Base-by-base conservation (phyloP, 2,113 vertebrate genomes). In the Muntiacus muntjak region DNA sequence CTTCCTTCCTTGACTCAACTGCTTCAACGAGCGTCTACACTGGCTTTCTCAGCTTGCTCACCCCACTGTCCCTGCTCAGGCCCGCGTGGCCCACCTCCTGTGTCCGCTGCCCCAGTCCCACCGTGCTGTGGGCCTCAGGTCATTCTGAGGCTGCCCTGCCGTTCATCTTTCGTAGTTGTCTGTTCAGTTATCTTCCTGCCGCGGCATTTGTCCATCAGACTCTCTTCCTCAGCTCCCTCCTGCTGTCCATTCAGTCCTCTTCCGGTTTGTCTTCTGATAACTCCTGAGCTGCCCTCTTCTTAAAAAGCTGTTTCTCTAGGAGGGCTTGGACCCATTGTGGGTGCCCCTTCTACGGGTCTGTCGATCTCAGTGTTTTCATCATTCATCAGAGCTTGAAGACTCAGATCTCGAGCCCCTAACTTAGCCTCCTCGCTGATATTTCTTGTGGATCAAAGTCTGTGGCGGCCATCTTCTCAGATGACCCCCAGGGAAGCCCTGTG, bases 51-150 rank as follows among this genome's bases (percentile, higher is more conserved):
- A 57, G 10, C 26, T 23, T 23, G 26, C 14, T 47, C 26, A 25
- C 9, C 11, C 50, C 36, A 9, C 23, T 36, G 7, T 47, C 47
- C 43, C 16, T 15, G 7, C 47, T 67, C 7, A 7, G 23, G 5
- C 79, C 21, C 0, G 1, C 21, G 57, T 52, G 21, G 10, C 62
- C 43, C 86, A 4, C 12, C 47, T 74, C 26, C 30, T 26, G 6
- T 16, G 4, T 43, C 85, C 11, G 0, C 10, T 15, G 15, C 25
- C 19, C 5, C 36, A 4, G 3, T 64, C n/a, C 45, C 57, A 1
- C 2, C 8, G 1, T 3, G 19, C 33, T 17, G n/a, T 2, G 4
- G 21, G 16, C 14, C n/a, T 62, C 36, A 14, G 10, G 8, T 10
- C 28, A 57, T 83, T 26, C 33, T 25, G 30, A 50, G 79, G 3